Evolutionary conservation across 2,113 vertebrate species (phyloP).

Genomic region (Vanacampus margaritifer): DNA sequence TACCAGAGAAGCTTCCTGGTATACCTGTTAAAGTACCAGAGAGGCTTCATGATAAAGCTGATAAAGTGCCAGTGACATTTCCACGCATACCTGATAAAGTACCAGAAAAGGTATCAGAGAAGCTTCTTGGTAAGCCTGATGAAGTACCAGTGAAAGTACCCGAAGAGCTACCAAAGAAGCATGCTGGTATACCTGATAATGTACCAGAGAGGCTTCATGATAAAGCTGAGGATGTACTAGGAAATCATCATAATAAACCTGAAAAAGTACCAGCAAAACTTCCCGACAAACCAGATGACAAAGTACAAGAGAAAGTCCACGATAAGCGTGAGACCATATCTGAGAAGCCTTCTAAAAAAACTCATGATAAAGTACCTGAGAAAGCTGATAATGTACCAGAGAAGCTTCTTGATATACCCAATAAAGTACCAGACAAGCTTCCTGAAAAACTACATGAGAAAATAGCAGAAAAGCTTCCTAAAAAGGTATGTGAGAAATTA

Average conservation of each 20-base stretch:
- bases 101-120: slow-evolving; percentile 4
- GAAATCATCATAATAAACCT: neutral
- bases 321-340: neutral
- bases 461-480: too few relatives aligned
- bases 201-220: neutral
- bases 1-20: neutral
- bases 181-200: neutral
- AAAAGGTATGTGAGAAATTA: neutral
- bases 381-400: too few relatives aligned
- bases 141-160: slow-evolving; percentile 18
- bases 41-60: neutral
- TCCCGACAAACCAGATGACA: neutral
- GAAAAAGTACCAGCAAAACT: neutral
- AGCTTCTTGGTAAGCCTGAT: slow-evolving; percentile 16
- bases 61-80: neutral
- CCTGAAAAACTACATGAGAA: too few relatives aligned
- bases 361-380: too few relatives aligned
- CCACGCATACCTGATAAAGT: neutral
- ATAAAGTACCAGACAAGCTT: neutral
- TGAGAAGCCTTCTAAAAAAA: too few relatives aligned
- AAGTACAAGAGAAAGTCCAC: neutral
- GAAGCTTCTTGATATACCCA: too few relatives aligned
- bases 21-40: neutral
- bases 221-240: neutral
- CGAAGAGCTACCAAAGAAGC: neutral